Conservation (phyloP, 2,113 vertebrate genomes). For the Aramus guarauna region DNA sequence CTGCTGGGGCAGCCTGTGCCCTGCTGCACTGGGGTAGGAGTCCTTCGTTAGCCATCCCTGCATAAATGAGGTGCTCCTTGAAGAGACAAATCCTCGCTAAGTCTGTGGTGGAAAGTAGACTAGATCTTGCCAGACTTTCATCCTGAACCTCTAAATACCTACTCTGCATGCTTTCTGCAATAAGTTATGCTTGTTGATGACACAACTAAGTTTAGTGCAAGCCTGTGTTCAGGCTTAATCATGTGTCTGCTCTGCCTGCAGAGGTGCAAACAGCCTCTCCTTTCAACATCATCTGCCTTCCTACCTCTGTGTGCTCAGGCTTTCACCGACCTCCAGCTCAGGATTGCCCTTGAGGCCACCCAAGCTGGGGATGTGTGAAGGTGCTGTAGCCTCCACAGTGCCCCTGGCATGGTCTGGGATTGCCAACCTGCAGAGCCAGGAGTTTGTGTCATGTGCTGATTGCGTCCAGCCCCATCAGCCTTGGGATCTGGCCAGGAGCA, state of each 20-base stretch:
- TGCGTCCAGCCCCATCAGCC: rapidly evolving
- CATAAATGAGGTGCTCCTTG: background rate
- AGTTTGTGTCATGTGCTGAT: background rate
- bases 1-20: background rate
- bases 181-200: background rate
- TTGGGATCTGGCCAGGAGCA: background rate
- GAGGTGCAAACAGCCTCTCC: background rate
- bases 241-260: background rate
- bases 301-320: background rate
- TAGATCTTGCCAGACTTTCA: background rate
- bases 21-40: background rate
- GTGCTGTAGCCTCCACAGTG: background rate
- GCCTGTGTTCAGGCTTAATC: background rate
- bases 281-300: background rate
- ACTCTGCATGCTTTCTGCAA: background rate
- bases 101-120: background rate
- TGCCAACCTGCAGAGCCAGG: background rate
- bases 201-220: background rate
- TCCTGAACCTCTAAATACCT: background rate
- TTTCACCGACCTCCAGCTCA: background rate
- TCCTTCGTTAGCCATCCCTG: rapidly evolving
- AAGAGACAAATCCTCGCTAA: background rate
- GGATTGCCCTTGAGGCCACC: background rate
- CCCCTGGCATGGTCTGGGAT: background rate
- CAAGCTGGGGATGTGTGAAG: background rate